Evolutionary conservation across 1,140 invertebrate genomes (phyloP).

Genomic region (Tachypleus tridentatus): DNA sequence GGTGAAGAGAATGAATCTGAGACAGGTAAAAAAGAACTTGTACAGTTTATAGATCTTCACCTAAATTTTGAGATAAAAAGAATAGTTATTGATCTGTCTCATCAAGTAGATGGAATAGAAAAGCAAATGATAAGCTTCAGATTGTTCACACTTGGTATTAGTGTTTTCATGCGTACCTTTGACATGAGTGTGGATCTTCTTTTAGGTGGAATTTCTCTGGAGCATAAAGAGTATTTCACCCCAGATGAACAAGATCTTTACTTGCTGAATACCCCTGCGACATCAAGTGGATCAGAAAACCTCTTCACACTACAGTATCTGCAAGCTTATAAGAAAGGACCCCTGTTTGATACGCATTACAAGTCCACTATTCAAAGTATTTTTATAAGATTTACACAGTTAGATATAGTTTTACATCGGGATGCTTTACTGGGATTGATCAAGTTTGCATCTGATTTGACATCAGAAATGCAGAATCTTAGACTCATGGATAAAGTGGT

Average conservation of each 20-base stretch:
- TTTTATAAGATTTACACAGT: slow-evolving; percentile 58
- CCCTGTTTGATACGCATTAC: slow-evolving; percentile 68
- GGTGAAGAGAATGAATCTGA: slow-evolving; percentile 9
- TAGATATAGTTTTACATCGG: slow-evolving; percentile 69
- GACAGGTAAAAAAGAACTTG: slow-evolving; percentile 16
- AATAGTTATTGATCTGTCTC: slow-evolving; percentile 30
- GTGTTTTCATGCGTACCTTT: slow-evolving; percentile 57
- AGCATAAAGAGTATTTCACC: slow-evolving; percentile 11
- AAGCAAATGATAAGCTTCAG: slow-evolving; percentile 35
- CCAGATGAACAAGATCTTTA: not conserved
- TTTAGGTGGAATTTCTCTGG: slow-evolving; percentile 45
- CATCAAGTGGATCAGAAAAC: not conserved
- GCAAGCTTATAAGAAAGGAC: slow-evolving; percentile 65
- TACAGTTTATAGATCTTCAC: slow-evolving; percentile 59
- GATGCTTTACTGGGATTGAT: slow-evolving; percentile 53
- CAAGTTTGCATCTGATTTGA: slow-evolving; percentile 31
- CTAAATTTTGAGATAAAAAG: slow-evolving; percentile 60
- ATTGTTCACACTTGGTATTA: slow-evolving; percentile 50
- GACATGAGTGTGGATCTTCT: slow-evolving; percentile 52
- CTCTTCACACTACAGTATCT: slow-evolving; percentile 27
- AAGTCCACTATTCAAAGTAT: slow-evolving; percentile 65
- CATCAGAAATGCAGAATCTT: slow-evolving; percentile 1
- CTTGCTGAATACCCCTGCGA: not conserved
- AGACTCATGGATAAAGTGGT: too few relatives aligned
- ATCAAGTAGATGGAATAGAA: too few relatives aligned